Base-by-base conservation (phyloP, 2,888 invertebrate species). In the Gibbula magus region DNA sequence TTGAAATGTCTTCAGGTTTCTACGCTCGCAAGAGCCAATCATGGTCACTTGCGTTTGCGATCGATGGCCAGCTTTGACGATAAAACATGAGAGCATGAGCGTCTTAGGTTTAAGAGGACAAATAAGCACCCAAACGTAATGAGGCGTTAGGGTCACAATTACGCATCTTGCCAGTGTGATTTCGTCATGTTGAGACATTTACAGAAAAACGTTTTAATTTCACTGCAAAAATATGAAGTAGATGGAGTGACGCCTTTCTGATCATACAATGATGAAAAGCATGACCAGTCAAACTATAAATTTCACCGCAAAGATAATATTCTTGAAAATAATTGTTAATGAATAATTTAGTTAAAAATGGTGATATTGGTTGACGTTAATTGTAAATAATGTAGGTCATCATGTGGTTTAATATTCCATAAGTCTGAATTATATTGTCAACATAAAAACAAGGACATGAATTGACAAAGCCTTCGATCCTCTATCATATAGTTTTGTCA, bases 111-210 rank as follows among this genome's bases (percentile, higher is more conserved):
- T 61, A 61, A 61, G 61, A 29, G 61, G 29, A 61, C 61, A 61
- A 61, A 61, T 61, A 25, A 61, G 25, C 29, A 29, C 16, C 61
- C 61, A 22, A 61, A 61, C 29, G 61, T 61, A 61, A 61, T 61
- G 61, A 61, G 22, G 61, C 61, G 61, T 61, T 61, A 18, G 61
- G 61, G 61, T 61, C 61, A 61, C 61, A 61, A 61, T 61, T 61
- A 61, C 61, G 25, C 29, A n/a, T 61, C 61, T 29, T 25, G 16
- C 25, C 29, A 25, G 29, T 25, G 61, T n/a, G 61, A 61, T 61
- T 61, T 25, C 61, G 22, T 61, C 61, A 22, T 25, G 29, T 61
- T 5, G 29, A 16, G 29, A 16, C 25, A 61, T 29, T 61, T 61
- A 61, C 25, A 29, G 61, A 25, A 61, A 7, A 25, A 18, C 25